Conservation (phyloP, 2,797 vertebrate genomes). For the Rhodeus uyekii region DNA sequence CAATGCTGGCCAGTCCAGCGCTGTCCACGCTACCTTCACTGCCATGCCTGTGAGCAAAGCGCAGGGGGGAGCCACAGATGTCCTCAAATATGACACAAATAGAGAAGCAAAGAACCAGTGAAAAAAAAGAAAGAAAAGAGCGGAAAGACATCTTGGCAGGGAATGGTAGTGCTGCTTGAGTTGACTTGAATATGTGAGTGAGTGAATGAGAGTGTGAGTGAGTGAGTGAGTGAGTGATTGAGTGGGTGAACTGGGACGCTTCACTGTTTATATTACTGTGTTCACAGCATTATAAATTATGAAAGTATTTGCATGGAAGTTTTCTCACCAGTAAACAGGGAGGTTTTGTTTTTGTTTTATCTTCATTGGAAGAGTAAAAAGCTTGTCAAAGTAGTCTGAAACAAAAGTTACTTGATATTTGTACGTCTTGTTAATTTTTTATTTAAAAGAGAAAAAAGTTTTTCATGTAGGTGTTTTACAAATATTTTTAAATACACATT, state of each 20-base stretch:
- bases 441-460: too few species aligned
- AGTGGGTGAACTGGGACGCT: neutral
- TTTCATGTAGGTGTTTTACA: neutral
- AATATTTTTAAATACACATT: neutral
- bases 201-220: neutral
- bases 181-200: slow-evolving; percentile 13
- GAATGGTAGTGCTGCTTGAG: neutral
- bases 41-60: slow-evolving; percentile 11
- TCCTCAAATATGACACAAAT: slow-evolving; percentile 10
- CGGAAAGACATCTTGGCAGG: slow-evolving; percentile 12
- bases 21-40: neutral
- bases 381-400: neutral
- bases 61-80: slow-evolving; percentile 38
- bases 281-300: slow-evolving; percentile 27
- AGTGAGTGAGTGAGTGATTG: neutral
- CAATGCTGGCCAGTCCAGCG: neutral
- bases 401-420: neutral
- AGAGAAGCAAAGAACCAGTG: slow-evolving; percentile 2
- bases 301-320: neutral
- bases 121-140: slow-evolving; percentile 16
- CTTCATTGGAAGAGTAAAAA: neutral
- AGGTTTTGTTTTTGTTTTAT: neutral
- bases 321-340: neutral
- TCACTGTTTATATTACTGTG: slow-evolving; percentile 13
- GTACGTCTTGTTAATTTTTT: neutral